Base-by-base conservation (phyloP, 1,140 invertebrate species). In the Eumaeus atala region DNA sequence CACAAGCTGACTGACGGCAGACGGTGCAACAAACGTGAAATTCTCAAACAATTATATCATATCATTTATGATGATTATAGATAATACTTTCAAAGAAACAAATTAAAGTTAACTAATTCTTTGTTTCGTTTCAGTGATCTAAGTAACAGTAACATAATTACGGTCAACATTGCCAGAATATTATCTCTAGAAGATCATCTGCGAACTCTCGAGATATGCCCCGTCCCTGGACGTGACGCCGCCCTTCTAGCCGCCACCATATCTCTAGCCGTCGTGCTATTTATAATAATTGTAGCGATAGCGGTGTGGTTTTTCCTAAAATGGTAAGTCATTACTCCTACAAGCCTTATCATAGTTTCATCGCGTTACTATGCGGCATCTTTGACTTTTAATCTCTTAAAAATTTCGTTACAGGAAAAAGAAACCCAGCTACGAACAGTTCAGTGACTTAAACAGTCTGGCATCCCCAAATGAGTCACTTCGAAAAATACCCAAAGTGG, bases 131-230 rank as follows among this genome's bases (percentile, higher is more conserved):
- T 54, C 67, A 86, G 83, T 36, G 73, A 81, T 53, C 74, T 86
- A 67, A 73, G 54, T 56, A 71, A 61, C 44, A 74, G 56, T 51
- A 62, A 63, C 36, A 57, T 73, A 48, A 60, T 54, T 9, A 55
- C 64, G 47, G 67, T 70, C 51, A 70, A 58, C 52, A 52, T 74
- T 61, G 67, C 66, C 11, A 63, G 59, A 14, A 67, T 67, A 11
- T 42, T 74, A 72, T 72, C 78, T 35, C 58, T 86, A 16, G 69
- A 79, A 79, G 78, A 84, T 76, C 67, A 84, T 77, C 68, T 86
- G 34, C 71, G 71, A 57, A 61, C 58, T 61, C 56, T 64, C 16
- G 64, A 70, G 66, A 72, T 71, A 69, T 72, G 63, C 61, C 49
- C 61, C 35, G 51, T 68, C 18, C 44, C 66, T 28, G 72, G 54